These are phyloP conservation scores for Petrocephalus schoutedeni DNA, from an alignment of 2,797 vertebrate genomes.

Conservation along the genomic window DNA sequence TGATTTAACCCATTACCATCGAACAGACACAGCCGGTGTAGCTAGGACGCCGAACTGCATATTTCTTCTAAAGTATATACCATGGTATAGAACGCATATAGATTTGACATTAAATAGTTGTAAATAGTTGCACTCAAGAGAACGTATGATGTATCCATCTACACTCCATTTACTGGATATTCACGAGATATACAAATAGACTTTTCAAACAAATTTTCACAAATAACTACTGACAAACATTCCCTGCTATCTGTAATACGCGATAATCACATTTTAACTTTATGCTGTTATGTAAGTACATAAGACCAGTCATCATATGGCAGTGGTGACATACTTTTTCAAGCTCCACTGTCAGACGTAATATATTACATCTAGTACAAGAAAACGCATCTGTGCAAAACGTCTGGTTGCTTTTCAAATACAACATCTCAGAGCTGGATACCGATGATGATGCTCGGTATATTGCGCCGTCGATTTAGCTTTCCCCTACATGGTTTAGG, in stretches of 20 bases:
- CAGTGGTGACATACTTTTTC: background rate
- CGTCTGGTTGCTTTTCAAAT: background rate
- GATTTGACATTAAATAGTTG: background rate
- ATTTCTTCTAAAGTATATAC: constrained; percentile 14
- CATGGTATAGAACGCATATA: background rate
- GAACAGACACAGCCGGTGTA: constrained; percentile 23
- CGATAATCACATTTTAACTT: background rate
- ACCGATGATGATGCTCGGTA: background rate
- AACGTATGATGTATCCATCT: background rate
- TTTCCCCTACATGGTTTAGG: background rate
- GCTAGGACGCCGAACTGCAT: background rate
- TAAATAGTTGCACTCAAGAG: background rate
- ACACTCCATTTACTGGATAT: background rate
- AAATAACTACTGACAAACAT: background rate
- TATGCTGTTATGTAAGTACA: background rate
- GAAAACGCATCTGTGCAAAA: background rate
- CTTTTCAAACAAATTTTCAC: background rate
- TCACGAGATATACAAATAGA: background rate
- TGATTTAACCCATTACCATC: constrained; percentile 26
- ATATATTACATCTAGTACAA: background rate
- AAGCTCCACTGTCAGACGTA: background rate
- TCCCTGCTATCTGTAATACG: background rate
- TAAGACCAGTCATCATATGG: background rate
- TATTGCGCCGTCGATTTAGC: background rate
- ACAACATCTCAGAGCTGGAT: background rate